These are phyloP conservation scores for Tetramorium bicarinatum DNA, from an alignment of 2,888 invertebrate species.

Conservation along the genomic window DNA sequence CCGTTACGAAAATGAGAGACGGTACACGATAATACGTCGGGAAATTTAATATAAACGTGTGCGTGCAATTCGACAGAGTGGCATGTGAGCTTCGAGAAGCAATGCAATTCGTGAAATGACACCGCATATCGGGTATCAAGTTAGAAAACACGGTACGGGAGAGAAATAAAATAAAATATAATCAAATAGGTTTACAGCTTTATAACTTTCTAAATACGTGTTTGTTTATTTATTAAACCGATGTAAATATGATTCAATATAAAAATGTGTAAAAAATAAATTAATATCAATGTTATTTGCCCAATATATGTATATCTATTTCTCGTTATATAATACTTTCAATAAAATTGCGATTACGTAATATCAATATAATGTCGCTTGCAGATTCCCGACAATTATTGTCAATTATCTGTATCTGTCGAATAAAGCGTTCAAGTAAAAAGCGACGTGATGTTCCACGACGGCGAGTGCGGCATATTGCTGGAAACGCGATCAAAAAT, in stretches of 20 bases:
- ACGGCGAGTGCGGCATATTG: slow-evolving; percentile 16
- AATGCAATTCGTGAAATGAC: slow-evolving; percentile 3
- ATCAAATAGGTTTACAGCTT: background rate
- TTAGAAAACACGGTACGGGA: background rate
- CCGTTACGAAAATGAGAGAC: slow-evolving; percentile 11
- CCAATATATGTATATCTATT: background rate
- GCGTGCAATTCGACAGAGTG: slow-evolving; percentile 11
- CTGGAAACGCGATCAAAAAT: slow-evolving; percentile 44
- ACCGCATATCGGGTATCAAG: background rate
- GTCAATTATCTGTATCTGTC: slow-evolving; percentile 35
- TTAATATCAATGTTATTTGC: background rate
- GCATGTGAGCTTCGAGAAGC: slow-evolving; percentile 12
- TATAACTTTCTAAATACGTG: background rate
- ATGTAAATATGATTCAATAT: background rate
- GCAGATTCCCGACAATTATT: slow-evolving; percentile 17
- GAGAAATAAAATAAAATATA: background rate
- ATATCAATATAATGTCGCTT: slow-evolving; percentile 12
- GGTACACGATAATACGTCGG: background rate
- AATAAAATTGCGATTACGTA: slow-evolving; percentile 20
- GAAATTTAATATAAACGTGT: background rate
- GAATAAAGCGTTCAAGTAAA: slow-evolving; percentile 15
- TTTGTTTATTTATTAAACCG: background rate
- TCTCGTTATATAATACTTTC: slow-evolving; percentile 9
- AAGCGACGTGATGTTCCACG: slow-evolving; percentile 25
- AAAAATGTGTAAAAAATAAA: background rate